These are phyloP conservation scores for Antheraea mylitta DNA, from an alignment of 1,140 invertebrate species.

Conservation along the genomic window DNA sequence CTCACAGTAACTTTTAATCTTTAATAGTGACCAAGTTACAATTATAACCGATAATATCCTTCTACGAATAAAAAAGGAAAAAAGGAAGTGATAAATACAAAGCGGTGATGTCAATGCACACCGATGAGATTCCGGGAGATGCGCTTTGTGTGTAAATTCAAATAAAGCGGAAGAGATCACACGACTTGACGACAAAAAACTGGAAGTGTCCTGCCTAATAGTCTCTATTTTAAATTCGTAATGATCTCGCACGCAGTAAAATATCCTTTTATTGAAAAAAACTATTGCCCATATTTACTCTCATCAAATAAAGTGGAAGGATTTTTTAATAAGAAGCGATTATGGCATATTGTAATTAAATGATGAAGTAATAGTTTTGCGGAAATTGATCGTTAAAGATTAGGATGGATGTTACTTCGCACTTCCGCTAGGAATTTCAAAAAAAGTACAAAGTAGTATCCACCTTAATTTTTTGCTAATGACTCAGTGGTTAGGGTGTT, in stretches of 20 bases:
- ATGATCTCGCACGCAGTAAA: background rate
- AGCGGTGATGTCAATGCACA: conserved; percentile 47
- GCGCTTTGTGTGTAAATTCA: conserved; percentile 47
- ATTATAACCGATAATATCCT: conserved; percentile 16
- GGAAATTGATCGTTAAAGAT: too few species aligned
- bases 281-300: background rate
- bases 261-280: background rate
- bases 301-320: too few species aligned
- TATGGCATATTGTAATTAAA: too few species aligned
- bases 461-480: too few species aligned
- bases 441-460: too few species aligned
- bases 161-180: conserved; percentile 54
- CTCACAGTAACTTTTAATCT: background rate
- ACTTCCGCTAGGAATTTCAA: too few species aligned
- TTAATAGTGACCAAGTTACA: background rate
- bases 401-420: too few species aligned
- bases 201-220: conserved; percentile 12
- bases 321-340: too few species aligned
- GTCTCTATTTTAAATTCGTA: background rate
- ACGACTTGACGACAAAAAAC: conserved; percentile 50
- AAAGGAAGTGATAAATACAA: conserved; percentile 69
- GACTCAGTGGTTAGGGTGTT: too few species aligned
- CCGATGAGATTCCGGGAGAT: conserved; percentile 60
- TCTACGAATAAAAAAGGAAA: conserved; percentile 59
- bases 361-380: too few species aligned